Conservation (phyloP, 2,888 invertebrate genomes). For the Amblyjoppa fuscipennis region DNA sequence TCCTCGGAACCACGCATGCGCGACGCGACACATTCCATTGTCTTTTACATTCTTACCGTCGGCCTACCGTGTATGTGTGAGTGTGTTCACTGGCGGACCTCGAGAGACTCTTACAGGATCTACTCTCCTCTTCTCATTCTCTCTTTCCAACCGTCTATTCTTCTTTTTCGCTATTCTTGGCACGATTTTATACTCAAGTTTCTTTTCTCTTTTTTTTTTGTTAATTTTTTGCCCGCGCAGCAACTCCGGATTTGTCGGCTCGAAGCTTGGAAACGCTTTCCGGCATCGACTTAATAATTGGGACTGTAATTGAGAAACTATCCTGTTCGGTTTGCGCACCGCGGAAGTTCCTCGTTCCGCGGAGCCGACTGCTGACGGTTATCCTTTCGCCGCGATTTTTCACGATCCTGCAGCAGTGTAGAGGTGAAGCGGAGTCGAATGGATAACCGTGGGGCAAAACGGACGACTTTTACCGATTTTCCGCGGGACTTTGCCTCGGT, state of each 20-base stretch:
- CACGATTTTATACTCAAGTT: constrained; percentile 9
- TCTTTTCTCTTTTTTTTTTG: not conserved
- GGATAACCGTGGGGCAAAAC: no score
- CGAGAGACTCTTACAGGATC: constrained; percentile 33
- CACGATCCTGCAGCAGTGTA: no score
- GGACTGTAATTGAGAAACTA: constrained; percentile 9
- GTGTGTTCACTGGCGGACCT: constrained; percentile 36
- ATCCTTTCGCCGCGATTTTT: not conserved
- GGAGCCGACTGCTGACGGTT: not conserved
- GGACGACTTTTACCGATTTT: no score
- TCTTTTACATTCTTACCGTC: constrained; percentile 81
- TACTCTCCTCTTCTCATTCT: constrained; percentile 11
- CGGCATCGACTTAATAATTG: not conserved
- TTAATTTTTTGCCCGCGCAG: not conserved
- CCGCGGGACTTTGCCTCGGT: not conserved
- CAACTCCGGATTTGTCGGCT: not conserved
- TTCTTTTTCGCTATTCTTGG: constrained; percentile 36
- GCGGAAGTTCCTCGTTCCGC: not conserved
- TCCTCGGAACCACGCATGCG: constrained; percentile 83
- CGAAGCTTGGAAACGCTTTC: not conserved
- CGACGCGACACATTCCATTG: constrained; percentile 84
- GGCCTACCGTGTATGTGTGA: constrained; percentile 69
- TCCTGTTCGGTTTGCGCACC: not conserved
- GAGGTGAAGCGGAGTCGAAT: no score
- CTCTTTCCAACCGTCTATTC: constrained; percentile 7